phyloP scores from a whole-genome alignment of 1,140 invertebrate species.

The Plutomurus gul region DNA sequence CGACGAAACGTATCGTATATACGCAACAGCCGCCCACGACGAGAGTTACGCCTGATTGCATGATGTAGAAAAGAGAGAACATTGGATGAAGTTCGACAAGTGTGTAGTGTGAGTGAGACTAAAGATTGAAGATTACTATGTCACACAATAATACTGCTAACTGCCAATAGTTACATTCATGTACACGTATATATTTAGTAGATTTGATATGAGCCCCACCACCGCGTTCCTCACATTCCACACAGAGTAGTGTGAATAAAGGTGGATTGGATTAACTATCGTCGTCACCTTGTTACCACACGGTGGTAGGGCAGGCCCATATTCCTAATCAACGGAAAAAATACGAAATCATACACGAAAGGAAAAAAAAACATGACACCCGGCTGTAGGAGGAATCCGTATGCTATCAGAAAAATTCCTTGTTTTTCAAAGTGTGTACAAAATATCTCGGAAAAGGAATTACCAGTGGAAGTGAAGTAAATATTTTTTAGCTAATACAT shows the following conservation, averaged over 20 bases:
- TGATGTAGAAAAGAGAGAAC: neutral
- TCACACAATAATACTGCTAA: neutral
- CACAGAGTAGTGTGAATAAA: too few species aligned
- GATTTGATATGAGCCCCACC: too few species aligned
- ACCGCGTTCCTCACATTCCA: too few species aligned
- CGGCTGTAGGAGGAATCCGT: too few species aligned
- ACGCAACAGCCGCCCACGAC: neutral
- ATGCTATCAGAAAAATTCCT: too few species aligned
- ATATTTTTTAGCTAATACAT: neutral
- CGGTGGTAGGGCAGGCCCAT: neutral
- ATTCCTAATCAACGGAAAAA: neutral
- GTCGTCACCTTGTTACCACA: conserved; percentile 21
- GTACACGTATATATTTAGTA: too few species aligned
- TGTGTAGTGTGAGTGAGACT: too few species aligned
- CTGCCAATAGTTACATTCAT: too few species aligned
- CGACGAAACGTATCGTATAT: neutral
- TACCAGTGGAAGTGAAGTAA: too few species aligned
- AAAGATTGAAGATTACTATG: neutral
- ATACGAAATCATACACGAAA: neutral
- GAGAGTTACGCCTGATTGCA: conserved; percentile 18
- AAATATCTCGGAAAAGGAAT: too few species aligned
- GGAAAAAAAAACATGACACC: neutral
- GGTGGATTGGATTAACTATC: too few species aligned
- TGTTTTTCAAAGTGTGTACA: too few species aligned
- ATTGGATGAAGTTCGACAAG: conserved; percentile 23